Evolutionary conservation across 2,888 invertebrate genomes (phyloP).

Genomic region (Drosophila imparisetae): DNA sequence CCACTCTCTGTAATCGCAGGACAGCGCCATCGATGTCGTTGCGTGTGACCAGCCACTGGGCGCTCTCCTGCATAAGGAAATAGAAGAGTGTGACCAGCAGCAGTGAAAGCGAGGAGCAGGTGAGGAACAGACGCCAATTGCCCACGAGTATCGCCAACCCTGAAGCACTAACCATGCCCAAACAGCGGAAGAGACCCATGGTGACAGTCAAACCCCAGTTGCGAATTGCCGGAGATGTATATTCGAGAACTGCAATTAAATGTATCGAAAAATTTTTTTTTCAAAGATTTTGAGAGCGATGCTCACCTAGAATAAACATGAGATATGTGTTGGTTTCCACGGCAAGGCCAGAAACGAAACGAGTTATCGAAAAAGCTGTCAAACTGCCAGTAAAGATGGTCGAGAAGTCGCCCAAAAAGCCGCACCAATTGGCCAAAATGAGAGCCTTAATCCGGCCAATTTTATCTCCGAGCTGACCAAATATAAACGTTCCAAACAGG

Average conservation of each 20-base stretch:
- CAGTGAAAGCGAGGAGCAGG: constrained; percentile 85
- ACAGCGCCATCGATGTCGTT: constrained; percentile 85
- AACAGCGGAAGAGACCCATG: constrained; percentile 86
- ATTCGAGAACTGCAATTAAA: constrained; percentile 86
- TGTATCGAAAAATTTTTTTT: background rate
- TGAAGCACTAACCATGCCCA: constrained; percentile 85
- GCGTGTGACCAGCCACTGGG: constrained; percentile 86
- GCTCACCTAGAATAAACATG: constrained; percentile 87
- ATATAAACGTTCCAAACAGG: constrained; percentile 86
- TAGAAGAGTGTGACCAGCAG: constrained; percentile 84
- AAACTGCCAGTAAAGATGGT: constrained; percentile 85
- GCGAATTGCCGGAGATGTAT: constrained; percentile 86
- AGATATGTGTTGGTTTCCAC: constrained; percentile 87
- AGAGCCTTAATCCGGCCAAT: constrained; percentile 86
- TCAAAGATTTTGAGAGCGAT: background rate
- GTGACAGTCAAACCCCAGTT: constrained; percentile 86
- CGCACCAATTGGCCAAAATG: constrained; percentile 86
- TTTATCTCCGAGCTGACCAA: constrained; percentile 86
- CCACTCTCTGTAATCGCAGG: constrained; percentile 85
- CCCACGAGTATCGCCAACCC: constrained; percentile 85
- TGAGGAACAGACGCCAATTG: constrained; percentile 85
- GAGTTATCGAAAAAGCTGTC: constrained; percentile 85
- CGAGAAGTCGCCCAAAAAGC: constrained; percentile 85
- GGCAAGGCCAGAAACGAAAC: constrained; percentile 87
- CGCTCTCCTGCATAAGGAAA: constrained; percentile 86